Evolutionary conservation across 2,113 vertebrate genomes (phyloP).

Genomic region (Speoplatyrhinus poulsoni): DNA sequence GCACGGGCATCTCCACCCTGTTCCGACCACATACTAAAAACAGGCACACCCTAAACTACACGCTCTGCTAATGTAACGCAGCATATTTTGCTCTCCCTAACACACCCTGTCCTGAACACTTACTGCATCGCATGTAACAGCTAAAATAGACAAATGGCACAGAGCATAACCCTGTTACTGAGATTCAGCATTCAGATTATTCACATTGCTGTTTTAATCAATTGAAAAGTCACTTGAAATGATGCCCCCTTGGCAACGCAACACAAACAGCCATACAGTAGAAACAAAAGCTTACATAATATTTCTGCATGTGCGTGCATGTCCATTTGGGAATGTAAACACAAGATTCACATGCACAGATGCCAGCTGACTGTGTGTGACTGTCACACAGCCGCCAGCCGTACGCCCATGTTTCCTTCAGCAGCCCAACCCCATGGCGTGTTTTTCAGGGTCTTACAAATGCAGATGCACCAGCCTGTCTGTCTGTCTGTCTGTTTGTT

Average conservation of each 20-base stretch:
- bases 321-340: not conserved
- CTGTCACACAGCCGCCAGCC: not conserved
- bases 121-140: slow-evolving; percentile 19
- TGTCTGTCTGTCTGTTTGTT: not conserved
- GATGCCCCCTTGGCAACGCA: no score
- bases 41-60: slow-evolving; percentile 61
- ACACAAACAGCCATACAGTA: not conserved
- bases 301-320: not conserved
- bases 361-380: slow-evolving; percentile 11
- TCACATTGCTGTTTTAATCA: no score
- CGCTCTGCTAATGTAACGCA: slow-evolving; percentile 31
- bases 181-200: not conserved
- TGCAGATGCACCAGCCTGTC: not conserved
- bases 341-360: slow-evolving; percentile 16
- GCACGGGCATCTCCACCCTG: slow-evolving; percentile 60
- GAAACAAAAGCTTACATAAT: not conserved
- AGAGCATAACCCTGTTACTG: not conserved
- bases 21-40: slow-evolving; percentile 66
- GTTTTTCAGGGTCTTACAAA: not conserved
- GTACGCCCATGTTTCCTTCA: slow-evolving; percentile 11
- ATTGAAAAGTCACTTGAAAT: not conserved
- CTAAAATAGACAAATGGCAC: slow-evolving; percentile 16
- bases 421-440: not conserved
- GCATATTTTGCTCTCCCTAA: slow-evolving; percentile 17
- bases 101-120: slow-evolving; percentile 28